Evolutionary conservation across 1,140 invertebrate species (phyloP).

Genomic region (Liolophura sinensis): DNA sequence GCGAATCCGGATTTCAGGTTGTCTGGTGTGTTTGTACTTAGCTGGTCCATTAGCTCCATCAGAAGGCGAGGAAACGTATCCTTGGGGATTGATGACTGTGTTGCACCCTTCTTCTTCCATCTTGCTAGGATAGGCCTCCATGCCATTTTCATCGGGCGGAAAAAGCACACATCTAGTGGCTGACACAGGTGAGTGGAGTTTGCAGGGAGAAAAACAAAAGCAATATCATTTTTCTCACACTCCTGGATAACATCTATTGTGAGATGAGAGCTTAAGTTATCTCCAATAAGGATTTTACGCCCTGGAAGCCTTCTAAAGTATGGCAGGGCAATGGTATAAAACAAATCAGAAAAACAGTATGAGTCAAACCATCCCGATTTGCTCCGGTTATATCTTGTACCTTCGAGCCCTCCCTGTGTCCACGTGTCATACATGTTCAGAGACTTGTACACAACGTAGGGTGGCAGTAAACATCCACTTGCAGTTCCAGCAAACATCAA

Average conservation of each 20-base stretch:
- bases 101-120: no score
- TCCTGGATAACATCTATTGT: background rate
- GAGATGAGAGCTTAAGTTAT: conserved; percentile 36
- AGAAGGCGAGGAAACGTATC: no score
- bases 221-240: background rate
- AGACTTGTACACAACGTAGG: conserved; percentile 39
- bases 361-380: conserved; percentile 52
- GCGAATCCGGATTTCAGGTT: no score
- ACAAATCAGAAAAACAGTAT: conserved; percentile 44
- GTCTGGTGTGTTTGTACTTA: no score
- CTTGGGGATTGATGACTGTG: no score
- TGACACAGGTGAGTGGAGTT: background rate
- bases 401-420: conserved; percentile 38
- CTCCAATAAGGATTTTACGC: conserved; percentile 51
- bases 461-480: conserved; percentile 23
- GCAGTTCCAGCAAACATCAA: conserved; percentile 47
- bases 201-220: background rate
- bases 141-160: background rate
- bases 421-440: conserved; percentile 37
- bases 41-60: no score
- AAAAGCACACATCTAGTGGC: background rate
- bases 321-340: conserved; percentile 31
- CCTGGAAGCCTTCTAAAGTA: conserved; percentile 30
- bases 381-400: conserved; percentile 32
- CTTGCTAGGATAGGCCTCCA: no score